These are phyloP conservation scores for Corythornis vintsioides DNA, from an alignment of 2,113 vertebrate species.

Conservation along the genomic window DNA sequence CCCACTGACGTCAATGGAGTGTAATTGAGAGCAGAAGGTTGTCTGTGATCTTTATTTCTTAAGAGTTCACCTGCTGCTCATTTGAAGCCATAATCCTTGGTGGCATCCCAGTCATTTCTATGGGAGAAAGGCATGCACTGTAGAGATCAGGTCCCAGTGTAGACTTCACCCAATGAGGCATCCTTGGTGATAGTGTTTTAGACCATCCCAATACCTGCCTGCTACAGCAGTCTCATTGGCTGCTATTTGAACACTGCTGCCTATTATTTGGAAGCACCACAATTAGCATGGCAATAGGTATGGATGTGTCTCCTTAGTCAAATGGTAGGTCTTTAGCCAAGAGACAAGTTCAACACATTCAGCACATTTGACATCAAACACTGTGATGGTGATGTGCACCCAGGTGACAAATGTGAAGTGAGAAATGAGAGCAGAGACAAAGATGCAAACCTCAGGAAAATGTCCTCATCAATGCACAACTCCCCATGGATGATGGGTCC, in stretches of 20 bases:
- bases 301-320: background rate
- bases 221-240: background rate
- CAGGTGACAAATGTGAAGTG: fast-evolving
- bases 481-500: fast-evolving
- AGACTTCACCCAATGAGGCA: background rate
- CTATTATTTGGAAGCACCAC: background rate
- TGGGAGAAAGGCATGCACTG: background rate
- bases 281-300: background rate
- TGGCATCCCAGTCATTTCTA: slow-evolving; percentile 50
- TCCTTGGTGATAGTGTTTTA: background rate
- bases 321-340: background rate
- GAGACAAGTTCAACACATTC: background rate
- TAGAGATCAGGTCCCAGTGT: background rate
- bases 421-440: background rate
- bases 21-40: slow-evolving; percentile 63
- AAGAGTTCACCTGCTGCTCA: slow-evolving; percentile 58
- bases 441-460: background rate
- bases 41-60: slow-evolving; percentile 66
- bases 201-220: background rate
- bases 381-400: too few relatives aligned
- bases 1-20: slow-evolving; percentile 48
- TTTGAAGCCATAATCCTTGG: slow-evolving; percentile 66
- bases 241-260: background rate
- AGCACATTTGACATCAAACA: background rate
- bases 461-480: background rate